Conservation (phyloP, 2,797 vertebrate genomes). For the Megaceryle alcyon region DNA sequence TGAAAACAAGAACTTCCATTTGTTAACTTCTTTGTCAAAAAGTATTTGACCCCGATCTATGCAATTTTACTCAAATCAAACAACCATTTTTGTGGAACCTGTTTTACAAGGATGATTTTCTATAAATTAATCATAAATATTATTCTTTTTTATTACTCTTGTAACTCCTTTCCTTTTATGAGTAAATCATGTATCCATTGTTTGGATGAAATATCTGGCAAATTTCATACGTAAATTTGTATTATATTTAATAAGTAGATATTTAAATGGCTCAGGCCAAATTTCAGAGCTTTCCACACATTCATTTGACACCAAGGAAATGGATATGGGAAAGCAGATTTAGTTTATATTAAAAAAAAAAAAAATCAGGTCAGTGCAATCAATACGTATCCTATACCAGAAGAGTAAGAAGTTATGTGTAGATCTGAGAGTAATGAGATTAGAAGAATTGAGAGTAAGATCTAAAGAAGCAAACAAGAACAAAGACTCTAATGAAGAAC, state of each 20-base stretch:
- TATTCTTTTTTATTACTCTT: background rate
- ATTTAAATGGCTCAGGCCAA: background rate
- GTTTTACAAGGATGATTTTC: background rate
- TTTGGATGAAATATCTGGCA: rapidly evolving
- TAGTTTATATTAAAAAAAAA: background rate
- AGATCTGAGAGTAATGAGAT: no score
- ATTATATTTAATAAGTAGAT: background rate
- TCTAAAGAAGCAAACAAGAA: background rate
- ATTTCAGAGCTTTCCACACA: background rate
- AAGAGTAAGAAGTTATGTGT: background rate
- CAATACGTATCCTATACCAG: background rate
- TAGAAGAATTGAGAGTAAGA: background rate
- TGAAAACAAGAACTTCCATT: background rate
- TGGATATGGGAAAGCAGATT: background rate
- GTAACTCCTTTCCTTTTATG: background rate
- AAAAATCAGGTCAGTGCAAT: background rate
- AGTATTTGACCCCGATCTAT: background rate
- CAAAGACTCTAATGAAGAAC: background rate
- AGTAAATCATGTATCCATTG: background rate
- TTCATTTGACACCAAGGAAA: background rate
- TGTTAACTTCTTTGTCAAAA: background rate
- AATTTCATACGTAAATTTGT: background rate
- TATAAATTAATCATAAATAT: background rate
- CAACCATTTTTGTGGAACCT: background rate
- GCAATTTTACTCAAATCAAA: background rate